Base-by-base conservation (phyloP, 1,140 invertebrate genomes). In the Drosophila sp. region DNA sequence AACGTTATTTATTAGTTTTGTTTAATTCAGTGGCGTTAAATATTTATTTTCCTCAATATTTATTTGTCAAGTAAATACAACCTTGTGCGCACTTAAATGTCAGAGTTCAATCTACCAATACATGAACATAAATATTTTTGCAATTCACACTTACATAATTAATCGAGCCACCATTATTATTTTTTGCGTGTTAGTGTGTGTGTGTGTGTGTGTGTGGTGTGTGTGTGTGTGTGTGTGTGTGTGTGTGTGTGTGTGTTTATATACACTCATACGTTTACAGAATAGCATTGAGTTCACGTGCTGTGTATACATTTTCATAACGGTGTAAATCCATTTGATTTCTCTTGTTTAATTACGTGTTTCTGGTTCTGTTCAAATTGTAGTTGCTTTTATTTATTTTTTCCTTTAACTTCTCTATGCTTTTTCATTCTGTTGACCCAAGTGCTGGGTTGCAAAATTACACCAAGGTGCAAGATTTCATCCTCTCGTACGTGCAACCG, bases 251-350 rank as follows among this genome's bases (percentile, higher is more conserved):
- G 29, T 51, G 14, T 58, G 16, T 50, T 7, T 11, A 9, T 41
- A 14, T 50, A 11, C 25, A 38, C 13, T 62, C 13, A 45, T 5
- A 36, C 41, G 46, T 5, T 7, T 25, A 21, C 21, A 45, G 16
- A 16, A n/a, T 27, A 14, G 7, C 40, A 9, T 56, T 64, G n/a
- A 14, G 41, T 64, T 64, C 56, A 71, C 59, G 61, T 16, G 13
- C 8, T 9, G 67, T 50, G 41, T 56, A 48, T 25, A 64, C 25
- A 34, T 72, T 65, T 66, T 58, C 27, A 72, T 66, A 34, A 40
- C 41, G 16, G 25, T 48, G 34, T 40, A 16, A 56, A 32, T 57
- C 59, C 36, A 59, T 48, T 56, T 50, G 51, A 62, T 69, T 67
- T 41, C 38, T 18, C 29, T 34, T 62, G 56, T 61, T 67, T 61